Conservation (phyloP, 2,888 invertebrate genomes). For the Luperina nickerlii region DNA sequence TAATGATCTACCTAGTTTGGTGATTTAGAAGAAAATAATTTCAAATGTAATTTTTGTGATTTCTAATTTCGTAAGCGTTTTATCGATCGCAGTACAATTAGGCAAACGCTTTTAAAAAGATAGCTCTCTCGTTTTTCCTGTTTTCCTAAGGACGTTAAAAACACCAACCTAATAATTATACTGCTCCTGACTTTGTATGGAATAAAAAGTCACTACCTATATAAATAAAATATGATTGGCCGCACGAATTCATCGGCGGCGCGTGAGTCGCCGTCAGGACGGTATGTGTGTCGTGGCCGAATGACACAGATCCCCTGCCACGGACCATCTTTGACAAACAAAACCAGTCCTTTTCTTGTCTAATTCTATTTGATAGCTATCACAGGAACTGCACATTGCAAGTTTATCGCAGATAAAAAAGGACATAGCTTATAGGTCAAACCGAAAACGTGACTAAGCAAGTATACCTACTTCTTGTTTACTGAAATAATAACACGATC, state of each 20-base stretch:
- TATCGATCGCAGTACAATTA: background rate
- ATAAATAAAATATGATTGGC: conserved; percentile 65
- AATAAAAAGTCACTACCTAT: conserved; percentile 42
- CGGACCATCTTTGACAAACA: conserved; percentile 78
- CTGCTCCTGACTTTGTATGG: conserved; percentile 8
- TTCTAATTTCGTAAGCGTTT: background rate
- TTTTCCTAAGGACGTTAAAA: background rate
- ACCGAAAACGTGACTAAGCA: conserved; percentile 35
- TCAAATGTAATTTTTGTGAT: background rate
- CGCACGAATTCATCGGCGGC: conserved; percentile 74
- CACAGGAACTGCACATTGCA: conserved; percentile 53
- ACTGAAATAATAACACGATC: conserved; percentile 38
- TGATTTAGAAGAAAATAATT: conserved; percentile 4
- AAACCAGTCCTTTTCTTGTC: conserved; percentile 79
- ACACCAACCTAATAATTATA: background rate
- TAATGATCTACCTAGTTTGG: conserved; percentile 7
- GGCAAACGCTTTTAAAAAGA: background rate
- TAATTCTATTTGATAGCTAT: conserved; percentile 59
- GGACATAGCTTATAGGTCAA: background rate
- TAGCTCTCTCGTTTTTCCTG: background rate
- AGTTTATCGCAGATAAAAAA: conserved; percentile 30
- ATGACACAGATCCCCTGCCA: conserved; percentile 84
- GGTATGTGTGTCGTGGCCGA: conserved; percentile 88
- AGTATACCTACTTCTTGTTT: conserved; percentile 18
- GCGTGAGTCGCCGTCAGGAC: conserved; percentile 77